Percentiles rank a stretch among this genome's conserved stretches.
phyloP scores from a whole-genome alignment of 1,140 invertebrate species.

The Halesus radiatus region DNA sequence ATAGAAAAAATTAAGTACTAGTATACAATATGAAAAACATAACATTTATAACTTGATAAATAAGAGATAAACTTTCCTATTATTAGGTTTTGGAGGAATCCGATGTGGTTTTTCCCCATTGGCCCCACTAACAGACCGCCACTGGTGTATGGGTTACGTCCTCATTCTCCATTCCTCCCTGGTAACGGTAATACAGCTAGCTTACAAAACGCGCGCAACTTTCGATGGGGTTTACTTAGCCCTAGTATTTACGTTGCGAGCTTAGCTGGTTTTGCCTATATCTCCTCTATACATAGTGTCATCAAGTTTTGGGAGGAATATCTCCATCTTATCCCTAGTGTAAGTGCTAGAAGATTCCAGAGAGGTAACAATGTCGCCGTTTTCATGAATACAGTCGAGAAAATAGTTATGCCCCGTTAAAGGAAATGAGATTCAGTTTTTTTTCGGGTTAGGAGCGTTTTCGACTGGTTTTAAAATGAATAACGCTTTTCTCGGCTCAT shows the following conservation, averaged over 20 bases:
- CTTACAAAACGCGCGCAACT: conserved; percentile 46
- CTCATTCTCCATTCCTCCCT: conserved; percentile 2
- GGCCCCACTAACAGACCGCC: no score
- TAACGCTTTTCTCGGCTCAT: conserved; percentile 21
- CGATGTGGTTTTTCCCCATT: no score
- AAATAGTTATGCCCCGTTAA: conserved; percentile 22
- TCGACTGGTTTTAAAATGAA: conserved; percentile 2
- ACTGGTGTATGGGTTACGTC: not conserved
- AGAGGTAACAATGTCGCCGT: conserved; percentile 5
- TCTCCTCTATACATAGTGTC: not conserved
- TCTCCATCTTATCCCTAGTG: conserved; percentile 9
- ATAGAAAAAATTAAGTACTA: no score
- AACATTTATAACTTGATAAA: no score
- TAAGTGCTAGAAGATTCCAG: not conserved
- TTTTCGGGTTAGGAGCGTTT: not conserved
- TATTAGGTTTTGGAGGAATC: no score
- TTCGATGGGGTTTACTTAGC: conserved; percentile 40
- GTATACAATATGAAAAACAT: no score
- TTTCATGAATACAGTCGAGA: not conserved
- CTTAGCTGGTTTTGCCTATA: conserved; percentile 1
- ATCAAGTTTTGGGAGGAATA: conserved; percentile 28
- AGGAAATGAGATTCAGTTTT: conserved; percentile 31
- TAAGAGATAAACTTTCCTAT: no score
- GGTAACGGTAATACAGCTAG: conserved; percentile 20
- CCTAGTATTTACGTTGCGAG: conserved; percentile 27